A percentile compares a stretch with the other conserved stretches of the same genome.
These are phyloP conservation scores for Galeruca laticollis DNA, from an alignment of 2,888 invertebrate species.

Conservation along the genomic window DNA sequence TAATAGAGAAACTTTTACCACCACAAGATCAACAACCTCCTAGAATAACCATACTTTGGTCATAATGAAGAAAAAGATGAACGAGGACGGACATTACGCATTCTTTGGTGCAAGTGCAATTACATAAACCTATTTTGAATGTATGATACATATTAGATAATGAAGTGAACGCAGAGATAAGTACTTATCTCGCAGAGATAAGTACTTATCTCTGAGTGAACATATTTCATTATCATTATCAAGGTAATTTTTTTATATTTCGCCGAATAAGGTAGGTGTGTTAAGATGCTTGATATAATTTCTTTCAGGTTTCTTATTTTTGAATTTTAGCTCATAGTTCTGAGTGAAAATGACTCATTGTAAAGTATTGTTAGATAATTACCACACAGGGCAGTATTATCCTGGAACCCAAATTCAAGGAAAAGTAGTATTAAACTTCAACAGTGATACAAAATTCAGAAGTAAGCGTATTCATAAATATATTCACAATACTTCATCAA, in stretches of 20 bases:
- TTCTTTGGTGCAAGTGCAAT: no score
- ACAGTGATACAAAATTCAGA: slow-evolving; percentile 51
- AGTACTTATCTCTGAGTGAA: no score
- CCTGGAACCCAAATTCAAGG: slow-evolving; percentile 54
- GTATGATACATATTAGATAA: no score
- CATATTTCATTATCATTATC: no score
- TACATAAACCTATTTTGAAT: no score
- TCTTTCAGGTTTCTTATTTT: background rate
- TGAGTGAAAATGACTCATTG: slow-evolving; percentile 50
- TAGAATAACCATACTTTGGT: background rate
- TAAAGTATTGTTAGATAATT: slow-evolving; percentile 57
- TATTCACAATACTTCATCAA: no score
- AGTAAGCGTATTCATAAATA: slow-evolving; percentile 42
- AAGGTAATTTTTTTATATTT: no score
- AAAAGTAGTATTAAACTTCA: slow-evolving; percentile 51
- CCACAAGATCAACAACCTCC: background rate
- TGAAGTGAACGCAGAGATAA: no score
- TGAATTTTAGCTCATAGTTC: background rate
- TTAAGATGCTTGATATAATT: background rate
- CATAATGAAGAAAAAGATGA: background rate
- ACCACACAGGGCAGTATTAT: slow-evolving; percentile 51
- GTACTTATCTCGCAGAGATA: no score
- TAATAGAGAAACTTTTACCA: background rate
- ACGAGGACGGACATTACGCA: background rate
- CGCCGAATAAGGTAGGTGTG: background rate